Base-by-base conservation (phyloP, 2,888 invertebrate genomes). In the Resseliella maxima region DNA sequence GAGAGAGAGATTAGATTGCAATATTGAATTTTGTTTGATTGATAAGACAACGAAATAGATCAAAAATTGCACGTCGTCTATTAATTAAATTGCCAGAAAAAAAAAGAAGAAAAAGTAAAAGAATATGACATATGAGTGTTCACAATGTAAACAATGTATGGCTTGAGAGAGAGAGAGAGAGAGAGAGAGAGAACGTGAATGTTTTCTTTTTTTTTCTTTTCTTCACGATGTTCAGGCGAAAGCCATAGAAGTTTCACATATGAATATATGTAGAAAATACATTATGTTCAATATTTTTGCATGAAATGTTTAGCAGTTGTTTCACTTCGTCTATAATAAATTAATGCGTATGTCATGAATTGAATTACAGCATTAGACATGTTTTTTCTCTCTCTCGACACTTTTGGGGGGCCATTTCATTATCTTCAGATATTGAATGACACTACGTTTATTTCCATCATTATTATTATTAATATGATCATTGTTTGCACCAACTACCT, bases 21-120 rank as follows among this genome's bases (percentile, higher is more conserved):
- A 15, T 31, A 18, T 72, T 59, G n/a, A 72, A 0, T 59, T 59
- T 12, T 31, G 18, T 0, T 31, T 31, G 35, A 72, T 31, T 31
- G 72, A 72, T 72, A 72, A 72, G 72, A 72, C 72, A 72, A 72
- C 35, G 31, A 72, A 72, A 72, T 72, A 15, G 35, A 72, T 59
- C 12, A 24, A 27, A 59, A 59, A 5, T 15, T 72, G 72, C 31
- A 72, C 72, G 72, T 2, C 3, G 21, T 72, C 31, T 15, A 27
- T 24, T 59, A 59, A 72, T 72, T 72, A 31, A 72, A 31, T 72
- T 72, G 72, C 59, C 6, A 2, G 50, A 50, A 59, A 59, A 27
- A n/a, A 59, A 59, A 27, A 59, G 31, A 31, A 27, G 3, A 59
- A n/a, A 59, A 59, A 3, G 31, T 15, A 35, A 72, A 31, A 0